phyloP scores from a whole-genome alignment of 2,113 vertebrate genomes.

The Piprites chloris region DNA sequence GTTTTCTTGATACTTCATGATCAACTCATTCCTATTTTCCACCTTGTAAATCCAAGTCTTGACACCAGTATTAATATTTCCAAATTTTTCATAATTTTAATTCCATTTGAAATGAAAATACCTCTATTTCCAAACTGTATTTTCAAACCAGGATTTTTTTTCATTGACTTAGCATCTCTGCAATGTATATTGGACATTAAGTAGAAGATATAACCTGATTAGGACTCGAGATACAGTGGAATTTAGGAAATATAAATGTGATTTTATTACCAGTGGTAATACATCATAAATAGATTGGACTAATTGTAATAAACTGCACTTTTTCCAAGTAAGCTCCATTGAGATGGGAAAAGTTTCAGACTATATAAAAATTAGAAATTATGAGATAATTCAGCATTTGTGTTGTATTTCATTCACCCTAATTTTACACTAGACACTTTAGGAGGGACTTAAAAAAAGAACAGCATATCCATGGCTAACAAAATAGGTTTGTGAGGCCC shows the following conservation, averaged over 20 bases:
- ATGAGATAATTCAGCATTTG: background rate
- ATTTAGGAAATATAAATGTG: background rate
- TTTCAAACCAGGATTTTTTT: background rate
- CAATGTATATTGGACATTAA: background rate
- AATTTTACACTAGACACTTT: background rate
- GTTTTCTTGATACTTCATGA: background rate
- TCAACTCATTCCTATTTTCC: background rate
- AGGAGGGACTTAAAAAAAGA: background rate
- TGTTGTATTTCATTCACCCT: background rate
- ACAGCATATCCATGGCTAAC: background rate
- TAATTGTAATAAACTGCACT: background rate
- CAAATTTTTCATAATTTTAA: background rate
- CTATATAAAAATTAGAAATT: background rate
- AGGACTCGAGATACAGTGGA: background rate
- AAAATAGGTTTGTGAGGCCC: background rate
- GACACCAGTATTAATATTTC: background rate
- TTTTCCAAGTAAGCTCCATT: background rate
- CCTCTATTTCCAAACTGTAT: background rate
- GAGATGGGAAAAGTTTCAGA: background rate
- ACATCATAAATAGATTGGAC: background rate
- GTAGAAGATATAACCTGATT: background rate
- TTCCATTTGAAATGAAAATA: background rate
- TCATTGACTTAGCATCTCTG: background rate
- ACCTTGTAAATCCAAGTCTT: background rate
- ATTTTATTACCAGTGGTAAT: background rate